Conservation (phyloP, 1,140 invertebrate genomes). For the Drosophila ercepeae region DNA sequence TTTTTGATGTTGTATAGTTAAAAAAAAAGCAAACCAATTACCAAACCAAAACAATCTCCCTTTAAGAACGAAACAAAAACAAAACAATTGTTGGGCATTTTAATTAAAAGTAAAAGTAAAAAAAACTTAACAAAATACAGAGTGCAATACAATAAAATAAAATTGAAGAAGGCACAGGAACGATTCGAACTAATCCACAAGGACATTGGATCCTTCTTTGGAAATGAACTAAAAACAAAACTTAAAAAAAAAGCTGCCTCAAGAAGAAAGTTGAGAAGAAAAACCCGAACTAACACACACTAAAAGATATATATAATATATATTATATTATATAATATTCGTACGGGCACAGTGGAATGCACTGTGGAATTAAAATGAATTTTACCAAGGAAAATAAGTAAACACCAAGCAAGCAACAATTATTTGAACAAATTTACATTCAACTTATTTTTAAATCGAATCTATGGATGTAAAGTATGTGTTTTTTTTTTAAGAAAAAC, state of each 20-base stretch:
- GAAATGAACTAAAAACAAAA: slow-evolving; percentile 37
- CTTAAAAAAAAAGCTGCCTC: slow-evolving; percentile 35
- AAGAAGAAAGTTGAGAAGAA: slow-evolving; percentile 13
- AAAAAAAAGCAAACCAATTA: slow-evolving; percentile 37
- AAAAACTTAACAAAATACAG: slow-evolving; percentile 18
- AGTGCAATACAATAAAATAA: slow-evolving; percentile 67
- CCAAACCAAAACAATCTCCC: slow-evolving; percentile 39
- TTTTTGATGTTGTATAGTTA: slow-evolving; percentile 76
- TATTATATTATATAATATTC: slow-evolving; percentile 39
- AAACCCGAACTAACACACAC: slow-evolving; percentile 40
- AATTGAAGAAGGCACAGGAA: slow-evolving; percentile 38
- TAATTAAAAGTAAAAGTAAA: slow-evolving; percentile 28
- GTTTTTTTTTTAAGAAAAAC: not conserved
- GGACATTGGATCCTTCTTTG: slow-evolving; percentile 31
- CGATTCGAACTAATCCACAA: slow-evolving; percentile 32
- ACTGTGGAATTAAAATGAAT: slow-evolving; percentile 38
- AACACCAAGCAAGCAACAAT: slow-evolving; percentile 39
- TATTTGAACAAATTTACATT: slow-evolving; percentile 42
- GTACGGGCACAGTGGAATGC: slow-evolving; percentile 23
- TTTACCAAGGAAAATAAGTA: slow-evolving; percentile 44
- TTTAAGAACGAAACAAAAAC: slow-evolving; percentile 37
- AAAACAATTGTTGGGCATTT: slow-evolving; percentile 58
- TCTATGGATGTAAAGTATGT: not conserved
- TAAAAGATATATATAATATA: slow-evolving; percentile 35
- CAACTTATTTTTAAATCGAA: slow-evolving; percentile 15